A percentile compares a stretch with the other conserved stretches of the same genome.
Conservation (phyloP, 2,888 invertebrate species). For the Drosophila ustulata region DNA sequence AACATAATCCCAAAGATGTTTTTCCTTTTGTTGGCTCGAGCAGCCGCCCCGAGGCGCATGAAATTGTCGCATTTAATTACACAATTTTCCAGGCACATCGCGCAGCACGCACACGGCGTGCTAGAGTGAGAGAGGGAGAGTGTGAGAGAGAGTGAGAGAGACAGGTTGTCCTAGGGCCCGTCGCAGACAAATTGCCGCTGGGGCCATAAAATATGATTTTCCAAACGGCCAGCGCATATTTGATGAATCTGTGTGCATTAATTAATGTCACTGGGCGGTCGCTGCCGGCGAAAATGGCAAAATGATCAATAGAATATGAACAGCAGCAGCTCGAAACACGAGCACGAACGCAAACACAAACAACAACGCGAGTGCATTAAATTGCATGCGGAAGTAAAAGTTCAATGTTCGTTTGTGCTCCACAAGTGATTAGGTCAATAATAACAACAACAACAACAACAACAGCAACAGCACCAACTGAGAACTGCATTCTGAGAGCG, state of each 20-base stretch:
- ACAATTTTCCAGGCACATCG: constrained; percentile 60
- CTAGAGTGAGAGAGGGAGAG: constrained; percentile 7
- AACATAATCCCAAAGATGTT: constrained; percentile 41
- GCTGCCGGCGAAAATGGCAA: constrained; percentile 61
- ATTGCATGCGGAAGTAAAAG: constrained; percentile 85
- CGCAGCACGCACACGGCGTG: constrained; percentile 20
- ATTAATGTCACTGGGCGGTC: constrained; percentile 79
- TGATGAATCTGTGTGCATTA: constrained; percentile 78
- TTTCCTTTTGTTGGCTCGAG: constrained; percentile 4
- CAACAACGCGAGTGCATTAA: constrained; percentile 56
- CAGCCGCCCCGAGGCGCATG: constrained; percentile 46
- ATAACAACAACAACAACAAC: constrained; percentile 79
- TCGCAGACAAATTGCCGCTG: constrained; percentile 70
- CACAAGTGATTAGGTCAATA: constrained; percentile 85
- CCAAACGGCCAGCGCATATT: constrained; percentile 76
- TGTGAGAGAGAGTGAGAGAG: background rate
- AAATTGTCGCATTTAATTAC: constrained; percentile 83
- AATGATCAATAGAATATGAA: constrained; percentile 70
- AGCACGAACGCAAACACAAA: constrained; percentile 48
- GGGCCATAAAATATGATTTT: constrained; percentile 76
- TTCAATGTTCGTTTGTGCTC: constrained; percentile 85
- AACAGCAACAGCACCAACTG: constrained; percentile 69
- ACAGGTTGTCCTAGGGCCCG: constrained; percentile 52
- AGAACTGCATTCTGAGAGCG: constrained; percentile 68
- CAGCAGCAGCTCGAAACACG: constrained; percentile 33